Evolutionary conservation across 2,797 vertebrate species (phyloP).

Genomic region (Hapalemur alaotrensis): DNA sequence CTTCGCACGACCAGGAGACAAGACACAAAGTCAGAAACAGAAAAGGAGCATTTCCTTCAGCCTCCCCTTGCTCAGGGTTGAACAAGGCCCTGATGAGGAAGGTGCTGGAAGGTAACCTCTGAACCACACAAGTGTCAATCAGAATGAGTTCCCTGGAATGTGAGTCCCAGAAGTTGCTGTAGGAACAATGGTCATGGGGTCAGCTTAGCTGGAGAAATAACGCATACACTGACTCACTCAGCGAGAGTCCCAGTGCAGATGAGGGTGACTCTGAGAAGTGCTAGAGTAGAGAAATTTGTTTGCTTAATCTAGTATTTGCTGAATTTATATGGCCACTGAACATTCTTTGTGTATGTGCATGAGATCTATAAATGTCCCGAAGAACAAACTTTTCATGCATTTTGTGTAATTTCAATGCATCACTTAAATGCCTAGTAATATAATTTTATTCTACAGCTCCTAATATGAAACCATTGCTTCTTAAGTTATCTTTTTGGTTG

Average conservation of each 20-base stretch:
- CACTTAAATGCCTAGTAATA: not conserved
- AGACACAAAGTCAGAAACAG: not conserved
- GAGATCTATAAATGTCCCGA: not conserved
- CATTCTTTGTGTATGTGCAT: not conserved
- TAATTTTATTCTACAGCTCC: not conserved
- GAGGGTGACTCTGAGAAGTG: not conserved
- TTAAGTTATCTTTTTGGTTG: not conserved
- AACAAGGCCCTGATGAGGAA: not conserved
- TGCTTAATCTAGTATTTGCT: not conserved
- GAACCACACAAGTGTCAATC: not conserved
- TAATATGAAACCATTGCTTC: not conserved
- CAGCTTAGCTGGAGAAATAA: not conserved
- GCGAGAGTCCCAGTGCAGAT: not conserved
- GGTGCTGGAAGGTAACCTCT: not conserved
- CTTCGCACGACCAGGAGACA: not conserved
- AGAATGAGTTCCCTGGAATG: not conserved
- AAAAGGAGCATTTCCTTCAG: not conserved
- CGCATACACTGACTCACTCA: not conserved
- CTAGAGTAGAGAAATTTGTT: not conserved
- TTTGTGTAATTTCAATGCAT: conserved; percentile 28
- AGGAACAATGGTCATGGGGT: not conserved
- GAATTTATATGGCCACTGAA: not conserved
- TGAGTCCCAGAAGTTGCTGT: too few species aligned
- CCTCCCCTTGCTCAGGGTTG: not conserved
- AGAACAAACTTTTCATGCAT: not conserved